Percentiles rank a stretch among this genome's conserved stretches.
phyloP scores from a whole-genome alignment of 2,113 vertebrate genomes.

The Coptodon bakossiorum region DNA sequence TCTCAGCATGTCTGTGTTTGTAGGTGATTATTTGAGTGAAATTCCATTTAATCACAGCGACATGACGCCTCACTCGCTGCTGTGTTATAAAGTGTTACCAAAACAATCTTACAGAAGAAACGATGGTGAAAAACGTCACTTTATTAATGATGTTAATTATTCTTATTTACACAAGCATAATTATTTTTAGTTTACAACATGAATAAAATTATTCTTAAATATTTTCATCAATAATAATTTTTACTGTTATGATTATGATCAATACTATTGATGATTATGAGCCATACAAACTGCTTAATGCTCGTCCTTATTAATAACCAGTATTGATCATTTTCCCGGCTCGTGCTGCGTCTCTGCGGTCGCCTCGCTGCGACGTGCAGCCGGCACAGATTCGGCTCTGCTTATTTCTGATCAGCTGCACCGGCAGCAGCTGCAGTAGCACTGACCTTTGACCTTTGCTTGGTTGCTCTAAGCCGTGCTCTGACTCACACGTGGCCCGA shows the following conservation, averaged over 20 bases:
- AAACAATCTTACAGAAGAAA: neutral
- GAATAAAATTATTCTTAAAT: neutral
- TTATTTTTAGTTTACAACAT: neutral
- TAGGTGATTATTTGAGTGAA: neutral
- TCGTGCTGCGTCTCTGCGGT: neutral
- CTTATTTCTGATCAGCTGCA: neutral
- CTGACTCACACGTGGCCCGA: neutral
- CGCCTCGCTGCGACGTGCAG: neutral
- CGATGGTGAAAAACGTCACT: neutral
- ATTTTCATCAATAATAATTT: neutral
- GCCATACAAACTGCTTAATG: neutral
- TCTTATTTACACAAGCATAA: neutral
- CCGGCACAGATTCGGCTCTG: neutral
- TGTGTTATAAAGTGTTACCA: neutral
- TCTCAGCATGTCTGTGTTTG: neutral
- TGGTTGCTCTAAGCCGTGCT: neutral
- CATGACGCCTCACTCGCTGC: neutral
- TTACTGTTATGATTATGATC: neutral
- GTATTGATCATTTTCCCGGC: neutral
- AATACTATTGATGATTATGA: neutral
- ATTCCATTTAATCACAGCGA: neutral
- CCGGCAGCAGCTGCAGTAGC: neutral
- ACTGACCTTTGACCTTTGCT: neutral
- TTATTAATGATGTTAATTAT: neutral
- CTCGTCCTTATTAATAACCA: neutral